Evolutionary conservation across 2,888 invertebrate genomes (phyloP), one percentile per base, ranked within the genome.

Genomic region (Gymnocheta viridis): DNA sequence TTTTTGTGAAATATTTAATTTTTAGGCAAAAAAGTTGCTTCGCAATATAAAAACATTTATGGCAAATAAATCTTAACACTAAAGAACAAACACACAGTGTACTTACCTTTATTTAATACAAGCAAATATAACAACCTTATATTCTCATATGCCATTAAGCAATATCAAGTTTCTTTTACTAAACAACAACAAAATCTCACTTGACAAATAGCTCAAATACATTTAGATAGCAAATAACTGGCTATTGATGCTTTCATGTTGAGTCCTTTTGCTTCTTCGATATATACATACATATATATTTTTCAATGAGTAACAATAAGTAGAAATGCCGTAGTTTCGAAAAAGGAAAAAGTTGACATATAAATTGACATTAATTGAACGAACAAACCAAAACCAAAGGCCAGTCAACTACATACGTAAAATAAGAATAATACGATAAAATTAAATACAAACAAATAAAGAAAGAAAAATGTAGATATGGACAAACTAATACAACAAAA

Each of bases 331-430:
- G 27, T 60, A 35, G 44, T 17, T 54, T 51, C 32, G 58, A 51
- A 44, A 54, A 66, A 70, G 32, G 67, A 44, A 56, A 72, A 69
- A 44, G 60, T 66, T 58, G 80, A 83, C 83, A 89, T 89, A 87
- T 89, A 88, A 89, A 90, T 90, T 90, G 90, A 90, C 90, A 89
- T 90, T 90, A 90, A 90, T 90, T 90, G 90, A 89, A 90, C 89
- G 86, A 90, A 89, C 88, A 73, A 80, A 74, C 73, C 79, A 64
- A 73, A 81, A 88, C 89, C 89, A 88, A 87, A 72, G 88, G 87
- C 89, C 66, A 73, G 70, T 32, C 87, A 88, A 66, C 66, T 69
- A 69, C 67, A 56, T 41, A 81, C 67, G 64, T 41, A 81, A 51
- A 66, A 72, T 54, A 64, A 70, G n/a, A 87, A 88, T 87, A 86